These are phyloP conservation scores for Leucopsar rothschildi DNA, from an alignment of 2,113 vertebrate genomes.

Conservation along the genomic window DNA sequence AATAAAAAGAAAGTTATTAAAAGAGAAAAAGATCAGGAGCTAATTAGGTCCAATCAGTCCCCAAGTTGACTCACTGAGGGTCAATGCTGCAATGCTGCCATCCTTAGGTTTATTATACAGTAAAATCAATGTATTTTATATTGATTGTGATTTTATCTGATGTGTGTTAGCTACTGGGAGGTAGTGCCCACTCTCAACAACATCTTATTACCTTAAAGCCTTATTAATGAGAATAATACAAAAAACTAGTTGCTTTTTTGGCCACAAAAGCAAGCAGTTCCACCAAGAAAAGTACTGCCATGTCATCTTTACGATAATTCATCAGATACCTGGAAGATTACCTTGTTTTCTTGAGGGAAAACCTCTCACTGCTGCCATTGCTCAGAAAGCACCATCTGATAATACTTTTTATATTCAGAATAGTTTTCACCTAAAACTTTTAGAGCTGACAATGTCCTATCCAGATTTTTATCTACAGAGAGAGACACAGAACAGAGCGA, in stretches of 20 bases:
- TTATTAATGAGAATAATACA: not conserved
- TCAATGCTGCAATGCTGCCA: fast-evolving
- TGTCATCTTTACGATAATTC: not conserved
- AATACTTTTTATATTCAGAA: not conserved
- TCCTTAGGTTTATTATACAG: not conserved
- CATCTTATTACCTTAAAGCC: not conserved
- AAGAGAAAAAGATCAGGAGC: not conserved
- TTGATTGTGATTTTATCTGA: not conserved
- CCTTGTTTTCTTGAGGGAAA: not conserved
- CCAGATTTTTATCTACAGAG: not conserved
- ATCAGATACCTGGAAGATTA: not conserved
- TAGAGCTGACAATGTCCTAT: not conserved
- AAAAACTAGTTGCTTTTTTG: not conserved
- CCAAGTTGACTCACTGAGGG: not conserved
- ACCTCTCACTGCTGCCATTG: not conserved
- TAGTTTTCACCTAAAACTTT: not conserved
- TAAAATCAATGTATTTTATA: not conserved
- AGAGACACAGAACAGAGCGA: not conserved
- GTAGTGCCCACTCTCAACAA: not conserved
- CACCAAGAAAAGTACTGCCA: not conserved
- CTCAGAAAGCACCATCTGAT: not conserved
- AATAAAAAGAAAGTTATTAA: not conserved
- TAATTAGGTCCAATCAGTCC: not conserved
- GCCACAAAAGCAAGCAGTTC: not conserved
- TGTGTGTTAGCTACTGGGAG: not conserved